Conservation (phyloP, 2,888 invertebrate species). For the Resseliella maxima region DNA sequence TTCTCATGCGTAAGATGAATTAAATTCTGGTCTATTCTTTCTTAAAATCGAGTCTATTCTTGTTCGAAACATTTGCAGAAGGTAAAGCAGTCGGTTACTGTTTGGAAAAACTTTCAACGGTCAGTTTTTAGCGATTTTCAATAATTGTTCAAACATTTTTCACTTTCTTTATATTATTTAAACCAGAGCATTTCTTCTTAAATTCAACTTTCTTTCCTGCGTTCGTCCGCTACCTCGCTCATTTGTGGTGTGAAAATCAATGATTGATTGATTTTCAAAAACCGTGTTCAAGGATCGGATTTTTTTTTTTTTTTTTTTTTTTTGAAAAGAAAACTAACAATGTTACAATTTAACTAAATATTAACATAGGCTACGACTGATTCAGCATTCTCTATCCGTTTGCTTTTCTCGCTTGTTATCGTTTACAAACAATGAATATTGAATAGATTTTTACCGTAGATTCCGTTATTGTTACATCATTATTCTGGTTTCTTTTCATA, state of each 20-base stretch:
- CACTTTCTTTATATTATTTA: not conserved
- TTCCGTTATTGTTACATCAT: conserved; percentile 15
- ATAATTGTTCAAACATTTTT: not conserved
- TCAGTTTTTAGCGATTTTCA: not conserved
- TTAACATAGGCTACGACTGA: not conserved
- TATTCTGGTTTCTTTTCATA: not conserved
- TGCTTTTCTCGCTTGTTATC: not conserved
- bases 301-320: not conserved
- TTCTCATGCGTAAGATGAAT: too few species aligned
- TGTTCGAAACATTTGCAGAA: not conserved
- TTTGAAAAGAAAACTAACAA: conserved; percentile 24
- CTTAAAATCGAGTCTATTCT: too few species aligned
- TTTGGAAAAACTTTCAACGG: not conserved
- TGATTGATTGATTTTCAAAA: conserved; percentile 12
- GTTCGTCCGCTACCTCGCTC: not conserved
- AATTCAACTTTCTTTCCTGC: not conserved
- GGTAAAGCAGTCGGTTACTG: not conserved
- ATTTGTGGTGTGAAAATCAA: conserved; percentile 1
- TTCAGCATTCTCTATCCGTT: conserved; percentile 8
- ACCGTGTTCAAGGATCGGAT: not conserved
- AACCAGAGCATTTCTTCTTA: not conserved
- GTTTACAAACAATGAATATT: not conserved
- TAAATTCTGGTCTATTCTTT: too few species aligned
- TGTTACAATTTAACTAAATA: conserved; percentile 31
- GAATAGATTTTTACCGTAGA: conserved; percentile 7